Evolutionary conservation across 2,797 vertebrate genomes (phyloP), one percentile per base, ranked within the genome.

Genomic region (Ceyx erithaca): DNA sequence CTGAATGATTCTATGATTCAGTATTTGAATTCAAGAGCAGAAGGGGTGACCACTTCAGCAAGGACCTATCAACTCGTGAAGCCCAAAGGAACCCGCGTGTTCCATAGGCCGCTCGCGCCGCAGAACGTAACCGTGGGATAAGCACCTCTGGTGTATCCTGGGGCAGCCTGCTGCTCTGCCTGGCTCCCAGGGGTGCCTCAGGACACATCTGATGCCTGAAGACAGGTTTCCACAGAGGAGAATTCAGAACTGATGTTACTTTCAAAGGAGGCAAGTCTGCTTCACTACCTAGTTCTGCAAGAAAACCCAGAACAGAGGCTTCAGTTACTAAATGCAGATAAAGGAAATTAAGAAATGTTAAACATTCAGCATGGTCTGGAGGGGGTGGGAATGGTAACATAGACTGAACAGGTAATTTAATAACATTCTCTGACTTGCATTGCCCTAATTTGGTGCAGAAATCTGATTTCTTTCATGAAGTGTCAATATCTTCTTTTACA

Each of bases 171-270:
- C 78, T 88, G 93, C 28, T 92, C 87, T 92, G 81, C 58, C 55
- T 87, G 81, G 90, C 76, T 95, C 80, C 93, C 1, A 10, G 88
- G 33, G 96, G 87, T n/a, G 73, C 72, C 77, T 97, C 97, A 67
- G 96, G 97, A 96, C 96, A 97, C 86, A 98, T 95, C 21, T 98
- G 99, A 37, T 99, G 98, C 89, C 98, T 98, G 96, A 99, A 99
- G 94, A 99, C 97, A n/a, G 98, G 98, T 96, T 99, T 99, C 99
- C 99, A 99, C 48, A 99, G 95, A 30, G 98, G 98, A 41, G 98
- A 99, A 70, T 98, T 98, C 89, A 99, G 98, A 95, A 99, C 98
- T 40, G 98, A 98, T 13, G 98, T 95, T 95, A 99, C 97, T 97
- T 99, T 98, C 80, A 97, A 95, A 13, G 98, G 92, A 62, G 98